These are phyloP conservation scores for Leptinotarsa haldemani DNA, from an alignment of 2,888 invertebrate species.

Conservation along the genomic window DNA sequence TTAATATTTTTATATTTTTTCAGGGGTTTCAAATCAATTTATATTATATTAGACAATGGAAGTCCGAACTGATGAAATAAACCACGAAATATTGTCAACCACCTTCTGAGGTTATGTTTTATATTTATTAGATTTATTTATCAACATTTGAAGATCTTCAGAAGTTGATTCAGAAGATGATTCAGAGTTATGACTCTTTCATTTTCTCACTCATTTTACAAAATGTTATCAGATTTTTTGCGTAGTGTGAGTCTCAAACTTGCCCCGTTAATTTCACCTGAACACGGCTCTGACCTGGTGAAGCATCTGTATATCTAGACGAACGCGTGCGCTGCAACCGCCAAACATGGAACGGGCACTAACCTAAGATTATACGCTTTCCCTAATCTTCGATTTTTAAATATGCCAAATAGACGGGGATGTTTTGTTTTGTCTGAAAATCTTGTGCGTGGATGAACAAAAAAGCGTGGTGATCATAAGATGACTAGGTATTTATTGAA, in stretches of 20 bases:
- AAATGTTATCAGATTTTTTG: too few relatives aligned
- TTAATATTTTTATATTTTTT: too few relatives aligned
- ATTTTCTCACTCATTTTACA: too few relatives aligned
- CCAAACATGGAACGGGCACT: constrained; percentile 25
- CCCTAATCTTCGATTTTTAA: constrained; percentile 27
- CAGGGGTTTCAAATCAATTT: too few relatives aligned
- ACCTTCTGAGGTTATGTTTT: background rate
- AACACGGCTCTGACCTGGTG: constrained; percentile 11
- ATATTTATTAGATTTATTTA: background rate
- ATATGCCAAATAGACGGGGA: constrained; percentile 7
- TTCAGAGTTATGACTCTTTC: too few relatives aligned
- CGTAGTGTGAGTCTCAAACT: background rate
- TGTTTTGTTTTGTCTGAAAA: constrained; percentile 3
- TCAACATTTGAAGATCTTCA: too few relatives aligned
- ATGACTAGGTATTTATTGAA: too few relatives aligned
- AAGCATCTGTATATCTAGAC: constrained; percentile 24
- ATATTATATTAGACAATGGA: too few relatives aligned
- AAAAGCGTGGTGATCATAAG: too few relatives aligned
- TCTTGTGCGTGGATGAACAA: constrained; percentile 1
- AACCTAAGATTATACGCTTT: constrained; percentile 32
- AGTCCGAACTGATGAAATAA: too few relatives aligned
- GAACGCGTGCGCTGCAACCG: constrained; percentile 35
- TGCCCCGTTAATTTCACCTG: background rate
- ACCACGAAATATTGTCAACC: too few relatives aligned
- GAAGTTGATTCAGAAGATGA: too few relatives aligned